Conservation (phyloP, 2,113 vertebrate genomes). For the Dipodomys ordii region DNA sequence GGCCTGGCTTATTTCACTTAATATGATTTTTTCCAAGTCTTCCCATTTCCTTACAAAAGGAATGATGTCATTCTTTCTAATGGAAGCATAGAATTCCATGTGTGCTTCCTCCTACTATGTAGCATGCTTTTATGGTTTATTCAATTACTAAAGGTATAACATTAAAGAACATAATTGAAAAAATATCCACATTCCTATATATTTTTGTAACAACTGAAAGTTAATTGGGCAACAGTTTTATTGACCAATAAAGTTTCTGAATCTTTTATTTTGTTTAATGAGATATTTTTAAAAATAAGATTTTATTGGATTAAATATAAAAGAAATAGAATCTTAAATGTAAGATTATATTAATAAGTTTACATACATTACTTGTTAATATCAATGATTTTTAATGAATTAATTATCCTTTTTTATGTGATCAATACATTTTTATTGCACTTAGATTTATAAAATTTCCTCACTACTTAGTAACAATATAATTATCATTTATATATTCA, state of each 20-base stretch:
- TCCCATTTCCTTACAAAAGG: too few relatives aligned
- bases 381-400: slow-evolving; percentile 10
- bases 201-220: slow-evolving; percentile 23
- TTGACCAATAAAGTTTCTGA: neutral
- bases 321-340: too few relatives aligned
- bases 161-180: slow-evolving; percentile 9
- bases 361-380: neutral
- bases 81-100: neutral
- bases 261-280: neutral
- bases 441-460: neutral
- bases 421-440: slow-evolving; percentile 45
- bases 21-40: too few relatives aligned
- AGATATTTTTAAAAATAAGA: slow-evolving; percentile 37
- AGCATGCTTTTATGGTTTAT: neutral
- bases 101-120: slow-evolving; percentile 4
- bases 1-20: too few relatives aligned
- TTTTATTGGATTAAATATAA: neutral
- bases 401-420: neutral
- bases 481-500: slow-evolving; percentile 18
- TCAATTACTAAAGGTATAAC: slow-evolving; percentile 15
- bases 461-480: neutral
- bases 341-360: neutral
- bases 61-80: too few relatives aligned
- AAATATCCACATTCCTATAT: neutral
- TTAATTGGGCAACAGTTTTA: slow-evolving; percentile 41